Evolutionary conservation across 2,113 vertebrate genomes (phyloP).

Genomic region (Acanthochromis polyacanthus): DNA sequence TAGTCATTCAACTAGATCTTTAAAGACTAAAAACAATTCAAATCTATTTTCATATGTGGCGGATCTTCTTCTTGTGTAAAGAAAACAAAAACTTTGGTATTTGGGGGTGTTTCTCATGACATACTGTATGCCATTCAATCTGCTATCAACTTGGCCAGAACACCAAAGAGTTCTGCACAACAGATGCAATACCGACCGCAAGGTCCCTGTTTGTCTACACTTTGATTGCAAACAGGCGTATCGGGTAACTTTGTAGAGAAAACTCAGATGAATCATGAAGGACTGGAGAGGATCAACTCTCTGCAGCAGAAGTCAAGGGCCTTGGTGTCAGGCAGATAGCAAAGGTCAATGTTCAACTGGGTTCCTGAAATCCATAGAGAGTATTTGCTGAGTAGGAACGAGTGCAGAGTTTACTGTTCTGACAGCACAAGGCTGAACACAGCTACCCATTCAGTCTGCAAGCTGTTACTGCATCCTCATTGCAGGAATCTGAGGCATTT

Average conservation of each 20-base stretch:
- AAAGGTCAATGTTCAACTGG: slow-evolving; percentile 27
- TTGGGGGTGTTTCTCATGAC: not conserved
- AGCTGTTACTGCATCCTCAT: not conserved
- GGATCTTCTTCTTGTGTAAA: not conserved
- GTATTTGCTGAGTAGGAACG: not conserved
- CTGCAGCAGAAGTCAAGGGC: slow-evolving; percentile 46
- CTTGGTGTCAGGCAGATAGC: slow-evolving; percentile 52
- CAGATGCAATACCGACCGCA: not conserved
- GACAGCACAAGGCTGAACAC: slow-evolving; percentile 22
- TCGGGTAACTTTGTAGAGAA: not conserved
- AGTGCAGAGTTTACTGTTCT: slow-evolving; percentile 21
- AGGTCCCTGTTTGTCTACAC: not conserved
- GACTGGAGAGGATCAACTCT: not conserved
- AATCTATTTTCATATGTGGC: not conserved
- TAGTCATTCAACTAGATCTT: not conserved
- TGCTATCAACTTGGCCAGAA: not conserved
- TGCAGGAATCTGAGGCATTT: not conserved
- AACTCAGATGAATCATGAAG: not conserved
- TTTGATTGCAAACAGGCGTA: not conserved
- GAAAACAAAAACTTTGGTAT: too few relatives aligned
- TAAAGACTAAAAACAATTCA: not conserved
- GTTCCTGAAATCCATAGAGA: not conserved
- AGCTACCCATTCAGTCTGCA: not conserved
- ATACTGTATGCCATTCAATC: too few relatives aligned
- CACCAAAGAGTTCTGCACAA: not conserved